Evolutionary conservation across 2,113 vertebrate species (phyloP), one percentile per base, ranked within the genome.

Genomic region (Todiramphus chloris): DNA sequence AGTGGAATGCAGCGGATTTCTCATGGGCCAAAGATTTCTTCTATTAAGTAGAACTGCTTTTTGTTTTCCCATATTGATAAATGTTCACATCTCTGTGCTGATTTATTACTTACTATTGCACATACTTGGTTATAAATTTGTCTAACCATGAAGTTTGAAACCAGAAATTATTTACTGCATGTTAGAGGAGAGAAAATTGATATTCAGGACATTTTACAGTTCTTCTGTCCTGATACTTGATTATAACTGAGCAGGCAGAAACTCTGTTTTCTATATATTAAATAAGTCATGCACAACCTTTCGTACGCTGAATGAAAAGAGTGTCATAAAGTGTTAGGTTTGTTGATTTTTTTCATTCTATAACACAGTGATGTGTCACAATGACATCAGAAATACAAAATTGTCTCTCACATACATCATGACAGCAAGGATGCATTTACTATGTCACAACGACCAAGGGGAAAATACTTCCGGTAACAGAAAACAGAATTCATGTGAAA

Each of bases 81-180:
- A 23, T 0, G 1, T 66, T 68, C 16, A 13, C 1, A 2, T 48
- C 10, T 80, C 0, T 63, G 2, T 58, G 15, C 25, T 82, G 8
- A 39, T 72, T 72, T 44, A 16, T 79, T 84, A 37, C 55, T 72
- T 74, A 56, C 6, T 62, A 0, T 58, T 50, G 5, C 31, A 63
- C 13, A 2, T 53, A 30, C 25, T 62, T 83, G 35, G 17, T 87
- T 85, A 83, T 33, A 51, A 20, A 73, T 69, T 59, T 73, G 13
- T 50, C 20, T 59, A 33, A 63, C 24, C 1, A 0, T 53, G 33
- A 19, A 35, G 16, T 69, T 80, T 83, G 72, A 93, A 91, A 77
- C 11, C 3, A 73, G 41, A 93, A 59, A 7, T 35, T 9, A 10
- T 44, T 90, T 69, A 44, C 28, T 90, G 37, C 15, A 12, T 44